Evolutionary conservation across 2,797 vertebrate species (phyloP).

Genomic region (Lepilemur ruficaudatus): DNA sequence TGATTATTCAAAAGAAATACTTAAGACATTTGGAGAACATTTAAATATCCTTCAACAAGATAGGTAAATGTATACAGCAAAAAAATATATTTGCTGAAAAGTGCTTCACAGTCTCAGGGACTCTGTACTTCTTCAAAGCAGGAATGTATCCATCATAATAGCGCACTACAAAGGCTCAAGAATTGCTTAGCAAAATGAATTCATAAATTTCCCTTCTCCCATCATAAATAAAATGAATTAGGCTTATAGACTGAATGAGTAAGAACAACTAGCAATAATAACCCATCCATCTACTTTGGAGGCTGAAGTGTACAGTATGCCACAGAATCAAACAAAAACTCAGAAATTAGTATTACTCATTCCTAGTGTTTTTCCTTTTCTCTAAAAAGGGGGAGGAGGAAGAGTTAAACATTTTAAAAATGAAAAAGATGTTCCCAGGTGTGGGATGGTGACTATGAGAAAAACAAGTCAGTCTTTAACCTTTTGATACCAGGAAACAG

Average conservation of each 20-base stretch:
- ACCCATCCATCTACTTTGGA: conserved; percentile 59
- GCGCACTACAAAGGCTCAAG: background rate
- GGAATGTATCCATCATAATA: background rate
- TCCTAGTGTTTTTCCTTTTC: background rate
- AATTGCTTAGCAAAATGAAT: conserved; percentile 59
- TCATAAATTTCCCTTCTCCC: conserved; percentile 58
- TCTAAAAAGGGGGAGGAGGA: background rate
- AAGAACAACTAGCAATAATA: conserved; percentile 46
- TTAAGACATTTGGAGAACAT: background rate
- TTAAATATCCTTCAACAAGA: background rate
- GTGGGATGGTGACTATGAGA: too few relatives aligned
- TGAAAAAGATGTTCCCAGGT: background rate
- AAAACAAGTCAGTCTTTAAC: background rate
- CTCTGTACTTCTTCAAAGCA: background rate
- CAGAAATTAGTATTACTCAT: conserved; percentile 52
- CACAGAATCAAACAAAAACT: conserved; percentile 61
- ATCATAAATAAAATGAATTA: conserved; percentile 59
- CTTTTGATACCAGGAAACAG: background rate
- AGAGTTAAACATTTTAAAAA: background rate
- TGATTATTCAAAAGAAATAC: conserved; percentile 20
- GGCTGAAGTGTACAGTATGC: background rate
- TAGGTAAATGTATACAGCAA: background rate
- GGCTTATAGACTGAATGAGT: conserved; percentile 40
- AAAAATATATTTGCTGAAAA: background rate
- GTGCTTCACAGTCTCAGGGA: background rate